Evolutionary conservation across 2,888 invertebrate species (phyloP).

Genomic region (Hypomecis atomaria): DNA sequence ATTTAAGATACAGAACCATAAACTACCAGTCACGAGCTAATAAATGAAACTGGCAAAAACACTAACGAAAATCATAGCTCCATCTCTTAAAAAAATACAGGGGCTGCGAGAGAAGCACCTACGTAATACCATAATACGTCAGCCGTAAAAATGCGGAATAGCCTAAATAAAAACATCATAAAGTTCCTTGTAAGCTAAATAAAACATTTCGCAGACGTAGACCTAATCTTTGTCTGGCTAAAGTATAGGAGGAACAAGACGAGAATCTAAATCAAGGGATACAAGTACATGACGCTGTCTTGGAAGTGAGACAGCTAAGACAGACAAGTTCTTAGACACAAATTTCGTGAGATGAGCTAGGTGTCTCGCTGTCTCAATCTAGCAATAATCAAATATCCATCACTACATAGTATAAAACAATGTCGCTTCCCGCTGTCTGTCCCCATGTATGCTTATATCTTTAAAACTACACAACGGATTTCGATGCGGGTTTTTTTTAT

Average conservation of each 20-base stretch:
- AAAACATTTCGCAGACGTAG: slow-evolving; percentile 23
- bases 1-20: slow-evolving; percentile 8
- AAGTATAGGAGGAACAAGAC: slow-evolving; percentile 13
- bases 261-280: slow-evolving; percentile 23
- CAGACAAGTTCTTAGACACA: neutral
- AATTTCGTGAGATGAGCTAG: no score
- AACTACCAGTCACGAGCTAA: slow-evolving; percentile 12
- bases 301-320: neutral
- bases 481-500: no score
- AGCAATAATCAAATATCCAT: no score
- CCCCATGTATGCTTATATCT: no score
- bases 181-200: slow-evolving; percentile 29
- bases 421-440: no score
- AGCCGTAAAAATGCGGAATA: slow-evolving; percentile 27
- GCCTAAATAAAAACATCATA: slow-evolving; percentile 33
- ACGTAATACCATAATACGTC: slow-evolving; percentile 30
- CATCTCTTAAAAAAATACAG: slow-evolving; percentile 25
- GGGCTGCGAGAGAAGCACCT: slow-evolving; percentile 26
- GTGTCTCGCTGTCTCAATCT: no score
- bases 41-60: slow-evolving; percentile 16
- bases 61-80: slow-evolving; percentile 19
- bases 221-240: slow-evolving; percentile 18
- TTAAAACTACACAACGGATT: no score
- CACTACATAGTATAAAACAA: no score
- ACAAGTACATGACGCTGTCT: neutral